Conservation (phyloP, 2,888 invertebrate genomes). For the Myopa testacea region DNA sequence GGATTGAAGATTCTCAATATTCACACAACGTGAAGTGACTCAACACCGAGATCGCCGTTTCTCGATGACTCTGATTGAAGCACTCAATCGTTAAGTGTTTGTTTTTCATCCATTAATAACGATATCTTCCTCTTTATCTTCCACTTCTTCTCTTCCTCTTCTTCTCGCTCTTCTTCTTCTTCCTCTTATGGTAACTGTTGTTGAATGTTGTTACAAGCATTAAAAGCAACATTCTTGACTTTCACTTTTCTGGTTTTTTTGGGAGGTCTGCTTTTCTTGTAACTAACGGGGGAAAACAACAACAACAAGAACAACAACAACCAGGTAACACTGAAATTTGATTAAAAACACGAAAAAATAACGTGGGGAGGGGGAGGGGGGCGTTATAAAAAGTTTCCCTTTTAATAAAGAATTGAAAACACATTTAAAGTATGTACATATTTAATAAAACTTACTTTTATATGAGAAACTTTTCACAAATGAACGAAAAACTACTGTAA, state of each 20-base stretch:
- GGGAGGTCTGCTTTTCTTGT: too few species aligned
- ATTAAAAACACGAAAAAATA: neutral
- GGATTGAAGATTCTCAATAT: too few species aligned
- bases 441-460: neutral
- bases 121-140: neutral
- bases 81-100: too few species aligned
- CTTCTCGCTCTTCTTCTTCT: neutral
- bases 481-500: neutral
- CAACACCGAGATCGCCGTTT: too few species aligned
- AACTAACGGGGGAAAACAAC: neutral
- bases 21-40: too few species aligned
- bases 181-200: neutral
- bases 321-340: neutral
- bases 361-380: too few species aligned
- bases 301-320: constrained; percentile 14
- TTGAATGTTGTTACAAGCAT: constrained; percentile 1
- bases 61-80: too few species aligned
- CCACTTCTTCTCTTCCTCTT: neutral
- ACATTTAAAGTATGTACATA: too few species aligned
- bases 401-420: too few species aligned
- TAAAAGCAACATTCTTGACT: constrained; percentile 23
- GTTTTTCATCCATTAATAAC: too few species aligned
- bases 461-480: neutral
- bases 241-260: constrained; percentile 24
- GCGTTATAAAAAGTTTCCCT: too few species aligned